Base-by-base conservation (phyloP, 2,888 invertebrate genomes). In the Corbicula japonica region DNA sequence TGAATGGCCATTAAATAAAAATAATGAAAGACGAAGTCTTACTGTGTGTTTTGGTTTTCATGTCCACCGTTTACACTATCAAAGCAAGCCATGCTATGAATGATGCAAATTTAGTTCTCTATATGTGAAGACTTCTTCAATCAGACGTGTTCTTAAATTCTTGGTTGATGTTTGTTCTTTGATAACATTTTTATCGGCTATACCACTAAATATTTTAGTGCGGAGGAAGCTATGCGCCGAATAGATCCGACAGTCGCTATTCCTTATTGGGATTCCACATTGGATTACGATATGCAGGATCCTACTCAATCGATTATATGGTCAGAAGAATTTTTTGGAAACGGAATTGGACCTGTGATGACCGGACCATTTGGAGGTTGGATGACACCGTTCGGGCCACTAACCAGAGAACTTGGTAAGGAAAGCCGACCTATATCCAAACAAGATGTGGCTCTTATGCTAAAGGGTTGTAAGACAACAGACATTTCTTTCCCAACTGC, bases 231-330 rank as follows among this genome's bases (percentile, higher is more conserved):
- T 1, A 73, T 89, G 21, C 71, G 84, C n/a, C 84, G 85, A 50
- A 18, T 32, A 1, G 35, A 50, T 21, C 50, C 50, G 6, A 6
- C n/a, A 10, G 85, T 88, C 0, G 79, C 85, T 18, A 46, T 90
- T 8, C 89, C 90, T 1, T 90, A 87, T 76, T 88, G 86, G 85
- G n/a, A n/a, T n/a, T n/a, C n/a, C n/a, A n/a, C n/a, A n/a, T n/a
- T n/a, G n/a, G n/a, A n/a, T n/a, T n/a, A 68, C 8, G 84, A 80
- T 30, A 69, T 88, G 12, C 77, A 74, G 6, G 74, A 84, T 26
- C 81, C 87, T 1, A 48, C 65, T 0, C 52, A 76, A 12, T 89
- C 90, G 15, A 68, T 85, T 28, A 46, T 90, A 18, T 90, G 85
- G 83, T 76, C 83, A 5, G 34, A 74, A 0, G 74, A 71, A 8